Evolutionary conservation across 2,113 vertebrate species (phyloP).

Genomic region (sheep (Ovis aries)): ARS-UI_Ramb_v3.0 NC_056056.1:47705001-47705500

Average conservation of each 20-base stretch:
- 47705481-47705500: not conserved
- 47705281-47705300: slow-evolving; percentile 12
- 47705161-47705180: not conserved
- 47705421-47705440: not conserved
- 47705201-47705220: slow-evolving; percentile 42
- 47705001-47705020: not conserved
- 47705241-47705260: slow-evolving; percentile 31
- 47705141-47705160: not conserved
- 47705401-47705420: not conserved
- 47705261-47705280: slow-evolving; percentile 48
- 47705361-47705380: not conserved
- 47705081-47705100: not conserved
- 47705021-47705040: not conserved
- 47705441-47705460: not conserved
- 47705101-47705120: not conserved
- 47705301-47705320: not conserved
- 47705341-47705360: not conserved
- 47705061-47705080: not conserved
- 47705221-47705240: slow-evolving; percentile 46
- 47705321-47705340: not conserved
- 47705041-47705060: not conserved
- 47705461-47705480: not conserved
- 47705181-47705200: not conserved
- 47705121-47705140: not conserved
- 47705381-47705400: not conserved